phyloP scores from a whole-genome alignment of 2,797 vertebrate genomes.

The Channa striata region DNA sequence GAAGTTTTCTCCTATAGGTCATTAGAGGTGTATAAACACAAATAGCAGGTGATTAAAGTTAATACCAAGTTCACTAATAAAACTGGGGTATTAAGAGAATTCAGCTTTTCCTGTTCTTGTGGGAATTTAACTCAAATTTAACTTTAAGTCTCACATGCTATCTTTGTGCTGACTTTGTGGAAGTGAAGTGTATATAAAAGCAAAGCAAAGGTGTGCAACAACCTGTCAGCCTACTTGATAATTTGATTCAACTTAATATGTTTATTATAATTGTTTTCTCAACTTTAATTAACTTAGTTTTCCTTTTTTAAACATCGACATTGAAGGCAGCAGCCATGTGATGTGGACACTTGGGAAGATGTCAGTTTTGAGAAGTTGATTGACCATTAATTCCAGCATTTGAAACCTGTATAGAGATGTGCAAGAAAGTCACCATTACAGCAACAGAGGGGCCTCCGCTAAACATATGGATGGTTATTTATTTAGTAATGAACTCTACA shows the following conservation, averaged over 20 bases:
- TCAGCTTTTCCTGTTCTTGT: no score
- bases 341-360: background rate
- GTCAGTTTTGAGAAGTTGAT: background rate
- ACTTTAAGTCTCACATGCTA: no score
- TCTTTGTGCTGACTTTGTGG: no score
- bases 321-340: background rate
- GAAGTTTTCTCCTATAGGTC: background rate
- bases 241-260: background rate
- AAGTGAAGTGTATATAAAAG: no score
- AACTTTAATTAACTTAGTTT: no score
- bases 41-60: background rate
- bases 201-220: no score
- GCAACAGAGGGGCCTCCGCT: conserved; percentile 31
- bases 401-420: background rate
- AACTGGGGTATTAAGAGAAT: no score
- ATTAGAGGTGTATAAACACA: background rate
- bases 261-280: no score
- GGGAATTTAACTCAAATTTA: no score
- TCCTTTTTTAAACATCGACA: no score
- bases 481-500: conserved; percentile 50
- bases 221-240: background rate
- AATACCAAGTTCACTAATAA: no score
- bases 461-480: conserved; percentile 45
- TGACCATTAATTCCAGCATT: background rate
- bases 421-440: conserved; percentile 40